These are phyloP conservation scores for Cyphomyrus discorhynchus DNA, from an alignment of 2,113 vertebrate genomes.

Conservation along the genomic window DNA sequence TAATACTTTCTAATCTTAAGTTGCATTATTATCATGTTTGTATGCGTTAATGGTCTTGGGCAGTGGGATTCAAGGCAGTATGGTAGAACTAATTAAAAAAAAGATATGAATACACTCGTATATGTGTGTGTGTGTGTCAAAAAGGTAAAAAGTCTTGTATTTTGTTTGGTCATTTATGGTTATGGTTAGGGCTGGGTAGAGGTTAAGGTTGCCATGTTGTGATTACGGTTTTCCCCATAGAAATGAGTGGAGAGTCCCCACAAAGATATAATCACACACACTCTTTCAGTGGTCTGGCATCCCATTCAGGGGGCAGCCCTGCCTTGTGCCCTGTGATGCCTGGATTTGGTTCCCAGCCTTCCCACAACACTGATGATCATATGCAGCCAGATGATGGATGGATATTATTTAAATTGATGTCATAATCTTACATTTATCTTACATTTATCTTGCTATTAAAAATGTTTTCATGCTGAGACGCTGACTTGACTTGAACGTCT, in stretches of 20 bases:
- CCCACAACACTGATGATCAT: background rate
- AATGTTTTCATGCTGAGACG: background rate
- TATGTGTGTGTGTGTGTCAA: background rate
- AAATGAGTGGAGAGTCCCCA: background rate
- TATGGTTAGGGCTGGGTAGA: background rate
- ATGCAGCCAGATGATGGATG: background rate
- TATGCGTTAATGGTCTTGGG: background rate
- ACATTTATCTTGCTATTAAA: background rate
- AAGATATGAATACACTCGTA: background rate
- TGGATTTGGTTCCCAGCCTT: background rate
- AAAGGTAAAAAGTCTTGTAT: background rate
- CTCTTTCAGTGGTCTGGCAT: background rate
- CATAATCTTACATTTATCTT: background rate
- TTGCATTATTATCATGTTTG: background rate
- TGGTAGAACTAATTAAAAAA: background rate
- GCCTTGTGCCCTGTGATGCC: background rate
- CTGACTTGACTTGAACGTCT: background rate
- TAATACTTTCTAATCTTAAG: background rate
- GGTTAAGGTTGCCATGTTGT: background rate
- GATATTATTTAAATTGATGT: background rate
- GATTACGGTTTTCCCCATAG: background rate
- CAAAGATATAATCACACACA: background rate
- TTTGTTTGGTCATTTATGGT: background rate
- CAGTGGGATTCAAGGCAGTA: background rate
- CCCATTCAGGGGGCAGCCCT: background rate